These are phyloP conservation scores for Frieseomelitta varia DNA, from an alignment of 1,140 invertebrate species.

Conservation along the genomic window DNA sequence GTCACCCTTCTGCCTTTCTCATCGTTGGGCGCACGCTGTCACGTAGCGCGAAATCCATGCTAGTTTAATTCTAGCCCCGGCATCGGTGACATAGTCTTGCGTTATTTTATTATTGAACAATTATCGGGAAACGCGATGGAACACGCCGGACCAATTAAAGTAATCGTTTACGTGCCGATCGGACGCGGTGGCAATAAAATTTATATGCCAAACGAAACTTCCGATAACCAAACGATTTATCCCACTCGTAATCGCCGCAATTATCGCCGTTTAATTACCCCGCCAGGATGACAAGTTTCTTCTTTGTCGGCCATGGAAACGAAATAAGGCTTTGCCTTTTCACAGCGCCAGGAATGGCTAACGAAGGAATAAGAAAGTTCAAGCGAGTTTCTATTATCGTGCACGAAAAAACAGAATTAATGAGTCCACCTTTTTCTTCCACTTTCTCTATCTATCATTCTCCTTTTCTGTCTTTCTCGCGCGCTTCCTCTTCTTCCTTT, in stretches of 20 bases:
- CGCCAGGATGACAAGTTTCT: conserved; percentile 28
- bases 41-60: neutral
- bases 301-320: neutral
- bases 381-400: conserved; percentile 59
- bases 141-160: conserved; percentile 50
- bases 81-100: neutral
- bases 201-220: conserved; percentile 44
- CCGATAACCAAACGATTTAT: conserved; percentile 47
- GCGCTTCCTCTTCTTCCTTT: too few species aligned
- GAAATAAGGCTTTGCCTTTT: conserved; percentile 36
- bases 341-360: conserved; percentile 31
- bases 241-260: conserved; percentile 48
- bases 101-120: conserved; percentile 37
- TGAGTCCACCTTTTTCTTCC: conserved; percentile 27
- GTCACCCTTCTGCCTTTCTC: too few species aligned
- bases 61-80: neutral
- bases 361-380: conserved; percentile 56
- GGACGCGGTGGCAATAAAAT: conserved; percentile 28
- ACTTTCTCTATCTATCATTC: neutral
- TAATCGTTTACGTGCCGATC: conserved; percentile 46
- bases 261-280: conserved; percentile 54
- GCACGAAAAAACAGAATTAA: conserved; percentile 58
- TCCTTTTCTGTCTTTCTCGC: neutral
- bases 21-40: neutral
- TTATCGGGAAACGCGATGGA: conserved; percentile 29